A percentile compares a stretch with the other conserved stretches of the same genome.
Evolutionary conservation across 2,797 vertebrate species (phyloP).

Genomic region (Falco novaeseelandiae): DNA sequence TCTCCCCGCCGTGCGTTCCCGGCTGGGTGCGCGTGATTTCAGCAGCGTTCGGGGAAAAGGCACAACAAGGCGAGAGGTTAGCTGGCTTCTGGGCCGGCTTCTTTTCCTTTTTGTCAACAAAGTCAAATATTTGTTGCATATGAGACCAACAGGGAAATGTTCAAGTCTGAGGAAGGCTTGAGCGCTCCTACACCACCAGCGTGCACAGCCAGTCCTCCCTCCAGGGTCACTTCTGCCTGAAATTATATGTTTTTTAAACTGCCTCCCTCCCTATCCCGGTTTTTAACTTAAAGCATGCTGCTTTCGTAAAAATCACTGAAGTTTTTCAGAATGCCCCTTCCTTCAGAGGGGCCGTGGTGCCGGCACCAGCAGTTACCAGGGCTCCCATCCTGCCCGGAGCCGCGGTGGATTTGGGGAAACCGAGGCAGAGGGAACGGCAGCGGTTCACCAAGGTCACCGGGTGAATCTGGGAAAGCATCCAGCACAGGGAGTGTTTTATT

Average conservation of each 20-base stretch:
- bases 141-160: neutral
- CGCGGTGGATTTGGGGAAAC: rapidly evolving
- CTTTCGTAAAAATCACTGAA: neutral
- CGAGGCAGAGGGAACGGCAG: neutral
- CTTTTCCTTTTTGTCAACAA: neutral
- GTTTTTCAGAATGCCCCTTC: neutral
- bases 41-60: neutral
- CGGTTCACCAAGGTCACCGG: neutral
- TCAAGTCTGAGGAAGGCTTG: neutral
- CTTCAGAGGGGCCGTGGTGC: neutral
- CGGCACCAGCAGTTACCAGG: neutral
- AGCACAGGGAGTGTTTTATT: neutral
- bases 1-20: rapidly evolving
- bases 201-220: rapidly evolving
- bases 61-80: rapidly evolving
- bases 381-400: rapidly evolving
- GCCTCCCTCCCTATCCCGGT: neutral
- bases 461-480: neutral
- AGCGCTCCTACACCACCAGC: neutral
- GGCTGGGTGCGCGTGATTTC: neutral
- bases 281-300: neutral
- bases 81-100: neutral
- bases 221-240: neutral
- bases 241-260: neutral
- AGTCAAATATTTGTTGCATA: neutral